Evolutionary conservation across 2,888 invertebrate species (phyloP), one percentile per base, ranked within the genome.

Genomic region (Stenodema calcarata): DNA sequence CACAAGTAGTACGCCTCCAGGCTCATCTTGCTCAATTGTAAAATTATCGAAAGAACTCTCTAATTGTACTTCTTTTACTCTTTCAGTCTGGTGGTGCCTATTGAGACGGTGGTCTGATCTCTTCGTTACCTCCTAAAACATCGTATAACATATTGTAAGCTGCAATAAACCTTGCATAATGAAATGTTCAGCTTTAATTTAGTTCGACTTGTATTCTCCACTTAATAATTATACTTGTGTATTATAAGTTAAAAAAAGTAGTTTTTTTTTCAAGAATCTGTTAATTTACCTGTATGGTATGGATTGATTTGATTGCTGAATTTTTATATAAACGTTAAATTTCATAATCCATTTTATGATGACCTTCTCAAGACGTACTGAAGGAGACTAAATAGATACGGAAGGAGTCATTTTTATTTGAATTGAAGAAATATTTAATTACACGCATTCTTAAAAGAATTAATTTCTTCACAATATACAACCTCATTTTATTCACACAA

Each of bases 381-480:
- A n/a, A n/a, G n/a, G n/a, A n/a, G n/a, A n/a, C 54, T n/a, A 11
- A 54, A 18, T 4, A n/a, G 18, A n/a, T n/a, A 11, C 3, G 54
- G 73, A 6, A 14, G 18, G 12, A 73, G 2, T 2, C 73, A 27
- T 4, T 28, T 50, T 80, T 28, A 3, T 28, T 80, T 82, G 0
- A 41, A 82, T n/a, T n/a, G n/a, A n/a, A n/a, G n/a, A 82, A 82
- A 69, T 69, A 82, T 16, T 82, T 69, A 69, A 82, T 82, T 69
- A 69, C 82, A 82, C 41, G 16, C 42, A 42, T 35, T 62, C 30
- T n/a, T 54, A 80, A 80, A 50, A 80, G 54, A 80, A 11, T 14
- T 7, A 79, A 23, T 47, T 54, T 28, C 47, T 28, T 14, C 35
- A 78, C 73, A 73, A 73, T 35, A 35, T 73, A 73, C 73, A 73